These are phyloP conservation scores for Drosophila paulistorum DNA, from an alignment of 1,140 invertebrate genomes.

Conservation along the genomic window DNA sequence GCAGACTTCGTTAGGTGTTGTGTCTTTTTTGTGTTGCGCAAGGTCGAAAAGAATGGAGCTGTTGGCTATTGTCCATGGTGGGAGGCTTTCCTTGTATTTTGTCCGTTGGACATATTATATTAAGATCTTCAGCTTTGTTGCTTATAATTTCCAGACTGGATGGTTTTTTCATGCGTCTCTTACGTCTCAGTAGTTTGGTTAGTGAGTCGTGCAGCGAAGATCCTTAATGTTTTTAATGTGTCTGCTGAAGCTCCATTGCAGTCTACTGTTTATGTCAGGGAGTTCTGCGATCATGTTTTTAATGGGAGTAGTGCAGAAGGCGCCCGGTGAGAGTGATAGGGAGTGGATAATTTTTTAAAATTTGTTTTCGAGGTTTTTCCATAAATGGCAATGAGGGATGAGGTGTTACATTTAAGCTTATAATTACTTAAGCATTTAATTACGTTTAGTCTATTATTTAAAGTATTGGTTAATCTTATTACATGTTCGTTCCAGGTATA, in stretches of 20 bases:
- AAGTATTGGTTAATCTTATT: conserved; percentile 6
- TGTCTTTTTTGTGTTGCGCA: conserved; percentile 7
- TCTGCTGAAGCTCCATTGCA: too few species aligned
- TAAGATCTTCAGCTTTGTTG: too few species aligned
- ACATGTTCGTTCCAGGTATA: conserved; percentile 1
- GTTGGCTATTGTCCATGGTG: conserved; percentile 4
- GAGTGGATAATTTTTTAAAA: neutral
- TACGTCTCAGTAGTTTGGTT: neutral
- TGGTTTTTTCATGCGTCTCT: neutral
- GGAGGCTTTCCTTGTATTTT: neutral
- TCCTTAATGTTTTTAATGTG: neutral
- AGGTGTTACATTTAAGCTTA: too few species aligned
- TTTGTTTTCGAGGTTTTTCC: neutral
- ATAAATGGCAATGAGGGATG: neutral
- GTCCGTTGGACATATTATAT: conserved; percentile 1
- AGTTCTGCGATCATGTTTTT: too few species aligned
- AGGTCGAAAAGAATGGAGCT: conserved; percentile 4
- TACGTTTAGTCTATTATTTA: conserved; percentile 3
- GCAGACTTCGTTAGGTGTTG: neutral
- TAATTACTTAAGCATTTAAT: too few species aligned
- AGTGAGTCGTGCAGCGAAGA: neutral
- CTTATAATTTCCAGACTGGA: too few species aligned
- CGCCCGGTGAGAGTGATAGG: neutral
- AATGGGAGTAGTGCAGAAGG: too few species aligned
- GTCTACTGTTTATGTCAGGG: too few species aligned